Conservation (phyloP, 2,113 vertebrate genomes). For the Prietella phreatophila region DNA sequence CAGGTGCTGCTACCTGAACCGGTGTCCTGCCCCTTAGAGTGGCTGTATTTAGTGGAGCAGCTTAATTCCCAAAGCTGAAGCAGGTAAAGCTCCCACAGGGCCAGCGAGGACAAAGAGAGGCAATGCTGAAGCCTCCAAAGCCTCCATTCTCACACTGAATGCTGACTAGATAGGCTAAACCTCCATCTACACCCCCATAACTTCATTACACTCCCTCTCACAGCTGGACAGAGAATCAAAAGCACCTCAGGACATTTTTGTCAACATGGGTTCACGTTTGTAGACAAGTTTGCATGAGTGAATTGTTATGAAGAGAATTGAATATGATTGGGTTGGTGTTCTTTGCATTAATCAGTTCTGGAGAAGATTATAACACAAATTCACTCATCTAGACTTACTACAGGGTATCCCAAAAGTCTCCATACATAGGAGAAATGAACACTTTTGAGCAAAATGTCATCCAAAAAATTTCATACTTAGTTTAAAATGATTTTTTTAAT, state of each 20-base stretch:
- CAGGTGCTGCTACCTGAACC: conserved; percentile 73
- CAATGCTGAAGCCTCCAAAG: background rate
- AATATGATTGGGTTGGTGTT: background rate
- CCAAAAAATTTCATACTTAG: too few species aligned
- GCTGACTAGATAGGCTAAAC: conserved; percentile 36
- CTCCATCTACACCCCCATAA: conserved; percentile 21
- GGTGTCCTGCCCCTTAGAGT: conserved; percentile 62
- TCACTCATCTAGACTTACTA: background rate
- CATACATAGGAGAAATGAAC: too few species aligned
- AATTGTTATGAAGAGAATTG: background rate
- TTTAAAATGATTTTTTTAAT: too few species aligned
- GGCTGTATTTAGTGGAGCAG: conserved; percentile 57
- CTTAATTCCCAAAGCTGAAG: conserved; percentile 66
- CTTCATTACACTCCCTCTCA: conserved; percentile 50
- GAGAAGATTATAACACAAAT: background rate
- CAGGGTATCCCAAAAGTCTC: too few species aligned
- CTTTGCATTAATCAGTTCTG: too few species aligned
- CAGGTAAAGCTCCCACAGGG: conserved; percentile 69
- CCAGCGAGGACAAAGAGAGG: conserved; percentile 42
- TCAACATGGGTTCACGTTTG: background rate
- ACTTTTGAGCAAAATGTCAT: too few species aligned
- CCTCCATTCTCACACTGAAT: conserved; percentile 27
- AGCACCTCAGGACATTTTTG: background rate
- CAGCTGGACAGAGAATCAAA: conserved; percentile 49
- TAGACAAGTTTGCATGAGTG: background rate